Base-by-base conservation (phyloP, 2,888 invertebrate genomes). In the Drosophila neonasuta region DNA sequence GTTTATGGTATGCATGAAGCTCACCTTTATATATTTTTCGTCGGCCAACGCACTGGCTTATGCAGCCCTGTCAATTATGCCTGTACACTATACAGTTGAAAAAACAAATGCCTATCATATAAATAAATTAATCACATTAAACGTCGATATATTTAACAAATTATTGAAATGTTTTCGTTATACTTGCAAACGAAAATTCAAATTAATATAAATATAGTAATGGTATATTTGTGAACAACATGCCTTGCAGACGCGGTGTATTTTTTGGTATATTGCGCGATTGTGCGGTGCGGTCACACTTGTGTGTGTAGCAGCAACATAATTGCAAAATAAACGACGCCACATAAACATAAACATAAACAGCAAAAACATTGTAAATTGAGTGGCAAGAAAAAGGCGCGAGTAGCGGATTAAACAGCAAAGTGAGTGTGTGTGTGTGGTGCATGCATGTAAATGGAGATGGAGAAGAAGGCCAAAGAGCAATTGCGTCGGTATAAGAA, bases 401-500 rank as follows among this genome's bases (percentile, higher is more conserved):
- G 62, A 67, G 62, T 7, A 11, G 51, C 39, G 41, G 24, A 24
- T 24, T 24, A 24, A 24, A 24, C 49, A 41, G 1, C 3, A 24
- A 24, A 24, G 4, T 24, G 24, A 24, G 24, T 24, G 24, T 24
- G 24, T 5, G 24, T 24, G 36, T 36, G 34, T 39, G 4, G 51
- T 58, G 46, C 41, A 10, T 44, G 17, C n/a, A 39, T 29, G 15
- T 42, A 60, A 58, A 74, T 74, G 74, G 74, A 74, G 29, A 90
- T 91, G 90, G 90, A 91, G 63, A 91, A 91, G 70, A 90, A 90
- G 70, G 84, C 89, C 6, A 91, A 90, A 57, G 91, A 91, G 24
- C 81, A 89, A 36, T 66, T 87, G 60, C 87, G 90, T 3, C 90
- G 91, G 13, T 90, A 90, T 36, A 91, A 91, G 42, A 90, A 90